A percentile compares a stretch with the other conserved stretches of the same genome.
Conservation (phyloP, 2,888 invertebrate genomes). For the Pyrocoelia pectoralis region DNA sequence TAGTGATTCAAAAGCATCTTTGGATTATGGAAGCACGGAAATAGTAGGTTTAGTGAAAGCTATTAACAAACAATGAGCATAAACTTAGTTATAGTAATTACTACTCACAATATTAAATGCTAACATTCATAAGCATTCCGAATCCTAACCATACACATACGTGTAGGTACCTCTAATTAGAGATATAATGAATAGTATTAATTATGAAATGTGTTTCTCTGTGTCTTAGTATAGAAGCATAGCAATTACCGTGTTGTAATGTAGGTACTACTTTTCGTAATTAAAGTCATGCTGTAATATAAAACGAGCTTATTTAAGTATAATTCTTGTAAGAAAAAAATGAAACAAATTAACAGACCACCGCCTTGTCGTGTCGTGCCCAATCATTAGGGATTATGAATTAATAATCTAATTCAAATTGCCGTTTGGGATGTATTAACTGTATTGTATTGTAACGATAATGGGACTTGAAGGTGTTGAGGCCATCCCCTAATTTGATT, state of each 20-base stretch:
- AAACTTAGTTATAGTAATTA: constrained; percentile 34
- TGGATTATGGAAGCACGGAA: background rate
- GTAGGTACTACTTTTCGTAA: constrained; percentile 12
- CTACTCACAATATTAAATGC: constrained; percentile 36
- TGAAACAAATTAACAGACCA: no score
- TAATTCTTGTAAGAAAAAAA: background rate
- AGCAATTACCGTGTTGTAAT: constrained; percentile 21
- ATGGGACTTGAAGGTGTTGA: constrained; percentile 1
- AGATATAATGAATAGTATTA: constrained; percentile 41
- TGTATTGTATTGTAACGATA: background rate
- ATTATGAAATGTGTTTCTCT: constrained; percentile 34
- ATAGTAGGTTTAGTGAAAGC: background rate
- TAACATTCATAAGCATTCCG: constrained; percentile 32
- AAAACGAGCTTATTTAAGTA: background rate
- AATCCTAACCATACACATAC: constrained; percentile 33
- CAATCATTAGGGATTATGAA: no score
- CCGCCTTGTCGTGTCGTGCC: no score
- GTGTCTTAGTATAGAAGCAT: constrained; percentile 26
- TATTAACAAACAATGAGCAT: constrained; percentile 6
- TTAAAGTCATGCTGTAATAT: background rate
- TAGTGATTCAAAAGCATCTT: background rate
- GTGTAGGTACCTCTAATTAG: constrained; percentile 41
- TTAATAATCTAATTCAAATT: no score
- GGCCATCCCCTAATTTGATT: background rate
- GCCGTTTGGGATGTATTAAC: background rate